Evolutionary conservation across 2,888 invertebrate genomes (phyloP).

Genomic region (Acleris holmiana): DNA sequence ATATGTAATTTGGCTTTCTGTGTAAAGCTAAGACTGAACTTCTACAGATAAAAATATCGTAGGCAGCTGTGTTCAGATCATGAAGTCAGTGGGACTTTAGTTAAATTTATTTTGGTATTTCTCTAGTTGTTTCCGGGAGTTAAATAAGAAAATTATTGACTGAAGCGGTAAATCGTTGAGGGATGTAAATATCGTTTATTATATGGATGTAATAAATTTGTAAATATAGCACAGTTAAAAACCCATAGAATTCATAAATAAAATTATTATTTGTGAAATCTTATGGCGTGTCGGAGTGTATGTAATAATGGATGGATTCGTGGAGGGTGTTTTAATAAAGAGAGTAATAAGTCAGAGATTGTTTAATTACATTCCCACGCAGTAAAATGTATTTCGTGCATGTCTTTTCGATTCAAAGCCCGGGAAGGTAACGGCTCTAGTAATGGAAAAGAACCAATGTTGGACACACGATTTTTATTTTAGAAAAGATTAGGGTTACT

Average conservation of each 20-base stretch:
- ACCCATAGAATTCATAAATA: constrained; percentile 17
- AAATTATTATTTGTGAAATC: constrained; percentile 20
- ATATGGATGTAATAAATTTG: constrained; percentile 27
- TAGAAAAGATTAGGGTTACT: too few species aligned
- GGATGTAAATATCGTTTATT: constrained; percentile 32
- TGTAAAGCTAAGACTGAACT: too few species aligned
- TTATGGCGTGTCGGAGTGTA: constrained; percentile 64
- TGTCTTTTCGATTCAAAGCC: neutral
- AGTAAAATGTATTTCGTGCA: neutral
- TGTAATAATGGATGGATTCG: constrained; percentile 69
- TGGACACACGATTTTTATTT: too few species aligned
- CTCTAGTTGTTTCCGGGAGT: neutral
- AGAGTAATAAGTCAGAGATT: constrained; percentile 61
- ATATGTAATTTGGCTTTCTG: too few species aligned
- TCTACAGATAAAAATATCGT: too few species aligned
- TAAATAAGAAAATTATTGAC: constrained; percentile 24
- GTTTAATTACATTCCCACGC: constrained; percentile 40
- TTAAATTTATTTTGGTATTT: too few species aligned
- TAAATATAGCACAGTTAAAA: constrained; percentile 26
- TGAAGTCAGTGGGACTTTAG: too few species aligned
- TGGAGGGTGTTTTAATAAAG: constrained; percentile 83
- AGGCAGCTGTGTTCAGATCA: too few species aligned
- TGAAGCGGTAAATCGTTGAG: constrained; percentile 29
- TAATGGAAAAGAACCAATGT: too few species aligned
- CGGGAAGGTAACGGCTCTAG: too few species aligned